Evolutionary conservation across 2,113 vertebrate genomes (phyloP), one percentile per base, ranked within the genome.

Genomic region (Sylvietta virens): DNA sequence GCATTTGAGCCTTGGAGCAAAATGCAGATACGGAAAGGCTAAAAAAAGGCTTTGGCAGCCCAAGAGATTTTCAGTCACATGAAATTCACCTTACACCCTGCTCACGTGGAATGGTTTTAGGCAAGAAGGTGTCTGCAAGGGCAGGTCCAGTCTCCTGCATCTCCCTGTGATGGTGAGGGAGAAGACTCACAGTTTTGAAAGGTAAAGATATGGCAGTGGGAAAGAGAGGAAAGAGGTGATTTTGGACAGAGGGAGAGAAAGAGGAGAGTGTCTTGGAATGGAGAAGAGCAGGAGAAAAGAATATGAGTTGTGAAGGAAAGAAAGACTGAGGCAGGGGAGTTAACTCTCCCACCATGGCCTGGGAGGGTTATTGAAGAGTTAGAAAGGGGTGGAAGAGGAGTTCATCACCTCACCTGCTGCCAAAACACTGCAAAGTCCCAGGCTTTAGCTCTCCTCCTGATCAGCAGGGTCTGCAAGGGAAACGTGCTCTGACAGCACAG

Each of bases 371-470:
- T 44, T 77, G 51, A 57, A 20, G n/a, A 73, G 13, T 21, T 72
- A 37, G 31, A 69, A 19, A 50, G 8, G 5, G 1, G 1, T 60
- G 10, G 15, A 27, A 65, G 42, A 19, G 5, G 18, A 3, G 3
- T 15, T 73, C 15, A 1, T 81, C 7, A 0, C 5, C 28, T 35
- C 3, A 4, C 5, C 50, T 57, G 13, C 33, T 81, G 22, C 16
- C 66, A 18, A 67, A 54, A 64, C 0, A 1, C 73, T 40, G 9
- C 23, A 9, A 40, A 45, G 28, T 37, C 40, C 3, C 1, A 70
- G n/a, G 39, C 10, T 47, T 17, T 40, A 35, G 10, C 9, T 57
- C n/a, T 73, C 45, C 33, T 23, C 30, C 60, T 17, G 2, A 10
- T 18, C 40, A 54, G 28, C 30, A 22, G 26, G 4, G 6, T 14